A percentile compares a stretch with the other conserved stretches of the same genome.
Evolutionary conservation across 2,797 vertebrate species (phyloP).

Genomic region (Tenualosa thibaudeaui): DNA sequence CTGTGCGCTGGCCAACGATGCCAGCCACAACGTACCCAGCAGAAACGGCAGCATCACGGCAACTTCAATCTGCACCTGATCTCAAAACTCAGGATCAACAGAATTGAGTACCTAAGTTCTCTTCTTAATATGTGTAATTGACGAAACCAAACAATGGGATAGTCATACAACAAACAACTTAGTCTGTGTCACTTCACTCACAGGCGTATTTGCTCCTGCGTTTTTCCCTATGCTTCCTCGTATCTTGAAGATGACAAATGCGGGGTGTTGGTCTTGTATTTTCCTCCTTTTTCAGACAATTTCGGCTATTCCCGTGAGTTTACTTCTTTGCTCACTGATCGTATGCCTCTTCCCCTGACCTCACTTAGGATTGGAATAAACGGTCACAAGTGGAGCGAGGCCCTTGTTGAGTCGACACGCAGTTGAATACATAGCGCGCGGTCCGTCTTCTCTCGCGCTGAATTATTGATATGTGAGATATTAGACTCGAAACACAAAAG

Average conservation of each 20-base stretch:
- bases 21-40: constrained; percentile 82
- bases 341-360: constrained; percentile 54
- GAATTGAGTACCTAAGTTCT: constrained; percentile 20
- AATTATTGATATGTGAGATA: constrained; percentile 85
- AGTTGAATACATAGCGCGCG: constrained; percentile 82
- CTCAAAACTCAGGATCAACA: constrained; percentile 41
- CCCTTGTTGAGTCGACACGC: constrained; percentile 74
- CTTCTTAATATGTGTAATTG: constrained; percentile 2
- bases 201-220: constrained; percentile 1
- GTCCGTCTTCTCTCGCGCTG: constrained; percentile 76
- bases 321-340: constrained; percentile 33
- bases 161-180: constrained; percentile 39
- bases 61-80: constrained; percentile 56
- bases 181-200: neutral
- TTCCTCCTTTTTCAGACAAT: constrained; percentile 19
- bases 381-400: constrained; percentile 67
- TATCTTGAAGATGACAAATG: neutral
- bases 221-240: constrained; percentile 26
- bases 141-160: neutral
- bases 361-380: constrained; percentile 56
- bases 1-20: constrained; percentile 80
- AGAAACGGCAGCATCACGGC: constrained; percentile 81
- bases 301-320: constrained; percentile 31
- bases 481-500: constrained; percentile 83
- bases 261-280: neutral